Evolutionary conservation across 2,113 vertebrate genomes (phyloP), one percentile per base, ranked within the genome.

Genomic region (Mobula hypostoma): DNA sequence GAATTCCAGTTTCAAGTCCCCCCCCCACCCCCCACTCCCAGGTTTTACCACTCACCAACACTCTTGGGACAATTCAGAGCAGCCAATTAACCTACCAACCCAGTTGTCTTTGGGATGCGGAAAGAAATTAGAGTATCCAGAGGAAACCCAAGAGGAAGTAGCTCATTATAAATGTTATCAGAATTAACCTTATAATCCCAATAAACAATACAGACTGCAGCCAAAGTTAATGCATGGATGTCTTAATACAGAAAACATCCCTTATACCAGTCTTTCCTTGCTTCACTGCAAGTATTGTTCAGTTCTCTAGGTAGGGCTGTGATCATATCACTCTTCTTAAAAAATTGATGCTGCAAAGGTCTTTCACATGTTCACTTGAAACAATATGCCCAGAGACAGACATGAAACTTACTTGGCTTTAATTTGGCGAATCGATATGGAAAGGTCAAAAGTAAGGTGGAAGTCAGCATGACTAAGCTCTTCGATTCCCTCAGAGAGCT

Each of bases 291-390:
- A 40, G 5, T 32, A 17, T 24, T 79, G 94, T 58, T 80, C n/a
- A 94, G 80, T 94, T 63, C 94, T 78, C 15, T 77, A 80, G 56
- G 94, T 72, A 88, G 27, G 5, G 94, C 80, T 79, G 94, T 93
- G 92, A 95, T 94, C 94, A 94, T 94, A 32, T 32, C 88, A 94
- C 82, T 95, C 94, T 94, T 95, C 21, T 95, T 95, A 0, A 94
- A 95, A 95, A 94, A 95, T 74, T 95, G 94, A 95, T 95, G 94
- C 74, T 94, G 7, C 0, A 94, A 96, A 95, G 95, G 95, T 94
- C 82, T 95, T 95, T 95, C 94, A 94, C 40, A 32, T 90, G 91
- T 95, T 94, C 95, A 94, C 74, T n/a, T 80, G 94, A 94, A 94
- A 94, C 85, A 95, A 15, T 68, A 94, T 0, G 0, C 94, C 74